phyloP scores from a whole-genome alignment of 53 echinoderm and acorn worm genomes.

The Echinarachnius parma region DNA sequence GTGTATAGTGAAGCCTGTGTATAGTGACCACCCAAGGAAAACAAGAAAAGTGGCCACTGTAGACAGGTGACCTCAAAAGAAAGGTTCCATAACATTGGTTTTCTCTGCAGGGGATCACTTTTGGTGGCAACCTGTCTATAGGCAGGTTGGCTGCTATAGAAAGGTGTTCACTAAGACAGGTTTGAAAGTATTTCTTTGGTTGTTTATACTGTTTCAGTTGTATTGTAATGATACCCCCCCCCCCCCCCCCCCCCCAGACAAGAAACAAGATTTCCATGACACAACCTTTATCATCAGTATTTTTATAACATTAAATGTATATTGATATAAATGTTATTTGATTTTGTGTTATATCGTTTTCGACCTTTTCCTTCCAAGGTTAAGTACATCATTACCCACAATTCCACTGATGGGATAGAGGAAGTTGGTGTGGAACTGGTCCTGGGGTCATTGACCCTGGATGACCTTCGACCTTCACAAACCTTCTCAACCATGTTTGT shows the following conservation, averaged over 20 bases:
- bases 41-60: background rate
- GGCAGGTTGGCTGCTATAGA: too few relatives aligned
- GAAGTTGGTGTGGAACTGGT: slow-evolving; percentile 61
- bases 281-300: background rate
- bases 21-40: background rate
- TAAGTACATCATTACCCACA: slow-evolving; percentile 74
- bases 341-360: background rate
- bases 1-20: too few relatives aligned
- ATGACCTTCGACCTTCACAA: slow-evolving; percentile 52
- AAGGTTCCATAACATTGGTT: too few relatives aligned
- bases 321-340: too few relatives aligned
- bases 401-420: slow-evolving; percentile 74
- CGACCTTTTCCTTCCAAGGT: slow-evolving; percentile 25
- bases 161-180: too few relatives aligned
- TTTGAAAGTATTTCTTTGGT: too few relatives aligned
- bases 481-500: slow-evolving; percentile 65
- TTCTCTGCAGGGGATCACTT: too few relatives aligned
- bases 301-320: too few relatives aligned
- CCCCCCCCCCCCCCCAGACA: background rate
- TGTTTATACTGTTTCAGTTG: too few relatives aligned
- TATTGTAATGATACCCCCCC: background rate
- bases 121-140: too few relatives aligned
- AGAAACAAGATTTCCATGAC: background rate
- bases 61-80: background rate
- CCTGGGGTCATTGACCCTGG: slow-evolving; percentile 52